These are phyloP conservation scores for Colinus virginianus DNA, from an alignment of 2,113 vertebrate genomes.

Conservation along the genomic window DNA sequence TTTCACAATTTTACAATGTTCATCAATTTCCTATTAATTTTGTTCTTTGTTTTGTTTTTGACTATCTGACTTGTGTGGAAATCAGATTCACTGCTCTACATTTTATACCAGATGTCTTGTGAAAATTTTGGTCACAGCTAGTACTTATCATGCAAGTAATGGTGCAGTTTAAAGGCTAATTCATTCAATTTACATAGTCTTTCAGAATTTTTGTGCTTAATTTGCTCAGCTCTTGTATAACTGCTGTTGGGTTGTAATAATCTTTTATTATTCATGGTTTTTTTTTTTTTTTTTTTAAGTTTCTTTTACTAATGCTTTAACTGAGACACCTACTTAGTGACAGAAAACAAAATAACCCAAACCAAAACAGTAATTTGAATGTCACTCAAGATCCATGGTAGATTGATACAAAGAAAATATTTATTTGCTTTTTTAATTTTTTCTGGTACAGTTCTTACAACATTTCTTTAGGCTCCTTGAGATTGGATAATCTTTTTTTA, in stretches of 20 bases:
- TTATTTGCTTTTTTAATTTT: constrained; percentile 2
- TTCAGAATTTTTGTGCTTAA: neutral
- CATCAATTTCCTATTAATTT: neutral
- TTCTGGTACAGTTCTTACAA: neutral
- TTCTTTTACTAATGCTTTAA: constrained; percentile 4
- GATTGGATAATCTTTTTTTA: neutral
- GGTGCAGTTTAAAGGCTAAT: neutral
- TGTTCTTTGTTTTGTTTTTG: neutral
- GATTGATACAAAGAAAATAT: neutral
- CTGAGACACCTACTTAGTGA: neutral
- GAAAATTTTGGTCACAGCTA: neutral
- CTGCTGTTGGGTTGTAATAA: neutral
- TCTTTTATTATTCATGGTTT: constrained; percentile 12
- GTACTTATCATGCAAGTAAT: neutral
- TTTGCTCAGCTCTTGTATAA: neutral
- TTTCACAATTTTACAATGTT: neutral
- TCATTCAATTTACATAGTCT: neutral
- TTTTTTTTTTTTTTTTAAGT: neutral
- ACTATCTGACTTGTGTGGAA: neutral
- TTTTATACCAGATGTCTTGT: neutral
- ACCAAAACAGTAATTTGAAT: constrained; percentile 16
- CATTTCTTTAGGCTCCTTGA: neutral
- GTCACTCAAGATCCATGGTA: neutral
- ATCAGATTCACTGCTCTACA: neutral
- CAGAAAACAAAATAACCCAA: neutral